Percentiles rank a stretch among this genome's conserved stretches.
Evolutionary conservation across 1,140 invertebrate genomes (phyloP).

Genomic region (Leptonema lineaticorne): DNA sequence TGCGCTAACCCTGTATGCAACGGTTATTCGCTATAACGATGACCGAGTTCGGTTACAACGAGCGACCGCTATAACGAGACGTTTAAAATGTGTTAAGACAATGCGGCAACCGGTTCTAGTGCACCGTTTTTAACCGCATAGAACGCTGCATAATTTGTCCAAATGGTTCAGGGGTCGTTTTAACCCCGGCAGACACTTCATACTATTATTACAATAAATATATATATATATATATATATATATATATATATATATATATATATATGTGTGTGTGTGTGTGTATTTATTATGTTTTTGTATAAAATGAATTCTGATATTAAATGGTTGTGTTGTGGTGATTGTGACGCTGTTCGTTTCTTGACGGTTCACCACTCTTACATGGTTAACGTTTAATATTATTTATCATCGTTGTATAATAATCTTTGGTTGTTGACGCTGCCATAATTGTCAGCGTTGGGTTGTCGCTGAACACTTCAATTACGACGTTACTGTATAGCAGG

Average conservation of each 20-base stretch:
- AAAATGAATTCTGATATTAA: too few relatives aligned
- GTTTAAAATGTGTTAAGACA: conserved; percentile 20
- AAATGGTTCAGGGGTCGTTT: not conserved
- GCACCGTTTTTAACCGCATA: conserved; percentile 16
- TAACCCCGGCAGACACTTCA: not conserved
- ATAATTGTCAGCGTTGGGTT: too few relatives aligned
- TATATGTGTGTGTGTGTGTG: not conserved
- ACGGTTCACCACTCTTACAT: too few relatives aligned
- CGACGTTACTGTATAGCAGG: too few relatives aligned
- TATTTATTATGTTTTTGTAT: too few relatives aligned
- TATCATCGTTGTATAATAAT: too few relatives aligned
- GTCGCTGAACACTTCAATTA: too few relatives aligned
- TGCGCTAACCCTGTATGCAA: not conserved
- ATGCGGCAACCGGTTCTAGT: conserved; percentile 5
- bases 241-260: not conserved
- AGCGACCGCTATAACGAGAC: conserved; percentile 3
- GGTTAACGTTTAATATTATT: too few relatives aligned
- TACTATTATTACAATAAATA: not conserved
- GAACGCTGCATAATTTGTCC: conserved; percentile 25
- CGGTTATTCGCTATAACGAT: not conserved
- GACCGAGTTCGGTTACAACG: not conserved
- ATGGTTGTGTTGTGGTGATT: too few relatives aligned
- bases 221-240: not conserved
- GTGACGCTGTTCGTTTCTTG: too few relatives aligned
- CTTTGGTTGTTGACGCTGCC: too few relatives aligned